Evolutionary conservation across 2,888 invertebrate species (phyloP), one percentile per base, ranked within the genome.

Genomic region (Aelia acuminata): DNA sequence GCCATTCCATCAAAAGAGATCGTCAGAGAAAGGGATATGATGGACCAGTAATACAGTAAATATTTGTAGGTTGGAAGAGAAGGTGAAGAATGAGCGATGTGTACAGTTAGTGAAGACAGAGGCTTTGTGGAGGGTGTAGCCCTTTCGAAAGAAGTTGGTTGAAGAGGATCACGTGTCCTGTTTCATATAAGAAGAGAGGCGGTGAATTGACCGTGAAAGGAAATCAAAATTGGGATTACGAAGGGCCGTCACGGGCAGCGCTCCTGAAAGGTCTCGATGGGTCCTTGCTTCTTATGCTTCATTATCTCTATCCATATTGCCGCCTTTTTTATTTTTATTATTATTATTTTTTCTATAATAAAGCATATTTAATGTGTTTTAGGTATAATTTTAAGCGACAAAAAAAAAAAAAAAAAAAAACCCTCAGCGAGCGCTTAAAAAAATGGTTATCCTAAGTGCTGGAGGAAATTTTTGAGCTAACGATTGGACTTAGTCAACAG

Each of bases 71-170:
- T 35, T 80, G 80, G 35, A 70, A 35, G 63, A 70, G 63, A 47
- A 84, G 84, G 88, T 88, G 80, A 75, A 85, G 75, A 88, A 88
- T 88, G 85, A 70, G 35, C 85, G 75, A 80, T 85, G 88, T 63
- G 84, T 88, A 88, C 88, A 43, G 80, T 80, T 80, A 80, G 39
- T 47, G 80, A 47, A 43, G 80, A 13, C 3, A 80, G 80, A 13
- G 80, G n/a, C 80, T 43, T 80, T 80, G 80, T 80, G 43, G 75
- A 80, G 22, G 80, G 43, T n/a, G 43, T n/a, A 47, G 80, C 80
- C 43, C 80, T 80, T 80, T 80, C 80, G 80, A 80, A 80, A 80
- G 80, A 47, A 80, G 80, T 43, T 43, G n/a, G 43, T 80, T 80
- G 80, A 57, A 85, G 63, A 63, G 87, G 39, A 87, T 87, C 87